phyloP scores from a whole-genome alignment of 2,888 invertebrate species.

The Protonemura montana region DNA sequence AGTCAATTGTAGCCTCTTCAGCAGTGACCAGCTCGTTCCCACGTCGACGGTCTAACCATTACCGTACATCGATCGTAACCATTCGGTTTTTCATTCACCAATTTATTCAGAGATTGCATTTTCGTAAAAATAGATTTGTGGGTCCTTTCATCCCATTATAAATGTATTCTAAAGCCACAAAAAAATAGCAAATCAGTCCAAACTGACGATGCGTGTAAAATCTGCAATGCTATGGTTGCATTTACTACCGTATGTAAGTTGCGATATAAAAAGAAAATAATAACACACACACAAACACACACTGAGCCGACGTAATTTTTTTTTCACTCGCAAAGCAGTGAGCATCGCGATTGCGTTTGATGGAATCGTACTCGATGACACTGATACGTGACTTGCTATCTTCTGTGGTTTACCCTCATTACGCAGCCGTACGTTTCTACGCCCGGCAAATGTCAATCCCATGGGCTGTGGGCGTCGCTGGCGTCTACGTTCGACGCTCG shows the following conservation, averaged over 20 bases:
- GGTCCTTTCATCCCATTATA: background rate
- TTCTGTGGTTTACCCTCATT: constrained; percentile 31
- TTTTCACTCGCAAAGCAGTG: background rate
- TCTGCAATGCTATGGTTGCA: background rate
- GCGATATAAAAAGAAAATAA: background rate
- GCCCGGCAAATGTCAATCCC: background rate
- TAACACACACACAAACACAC: background rate
- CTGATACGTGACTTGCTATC: constrained; percentile 14
- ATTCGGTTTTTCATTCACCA: background rate
- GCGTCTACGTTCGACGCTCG: no score
- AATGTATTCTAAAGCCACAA: background rate
- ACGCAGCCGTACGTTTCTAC: background rate
- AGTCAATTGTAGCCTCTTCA: background rate
- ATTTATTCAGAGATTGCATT: background rate
- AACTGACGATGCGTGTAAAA: background rate
- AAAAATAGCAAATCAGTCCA: background rate
- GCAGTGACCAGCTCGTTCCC: background rate
- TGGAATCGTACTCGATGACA: constrained; percentile 28
- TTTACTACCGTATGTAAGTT: background rate
- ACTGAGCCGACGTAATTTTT: background rate
- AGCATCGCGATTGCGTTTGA: background rate
- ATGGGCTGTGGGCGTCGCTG: background rate
- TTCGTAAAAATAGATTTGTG: constrained; percentile 3
- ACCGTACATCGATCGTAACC: background rate
- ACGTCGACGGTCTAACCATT: background rate